Evolutionary conservation across 2,888 invertebrate species (phyloP), one percentile per base, ranked within the genome.

Genomic region (Dryocosmus kuriphilus): DNA sequence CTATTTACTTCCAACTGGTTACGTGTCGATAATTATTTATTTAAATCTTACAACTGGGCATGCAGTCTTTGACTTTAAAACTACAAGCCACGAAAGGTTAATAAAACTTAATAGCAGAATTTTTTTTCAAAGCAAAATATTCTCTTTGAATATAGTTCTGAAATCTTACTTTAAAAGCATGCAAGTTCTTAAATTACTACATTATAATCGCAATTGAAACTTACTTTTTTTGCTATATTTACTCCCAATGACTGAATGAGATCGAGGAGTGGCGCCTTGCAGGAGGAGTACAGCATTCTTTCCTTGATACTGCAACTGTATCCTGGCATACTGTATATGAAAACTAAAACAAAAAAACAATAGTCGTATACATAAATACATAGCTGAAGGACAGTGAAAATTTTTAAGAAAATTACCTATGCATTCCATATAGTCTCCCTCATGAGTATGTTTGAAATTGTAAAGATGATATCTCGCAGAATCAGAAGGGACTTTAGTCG

Each of bases 311-410:
- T 96, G 91, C 98, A 98, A 81, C 94, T 96, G 92, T 98, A 98
- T 6, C 99, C 98, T 5, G 99, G 99, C 97, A 99, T 98, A 11
- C 99, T 98, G 92, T 99, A 99, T 88, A 99, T 97, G 92, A 99
- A 99, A 80, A 99, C 97, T 97, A n/a, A n/a, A n/a, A 93, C 77
- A 94, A 93, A 78, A 77, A 63, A 84, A 63, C 57, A 9, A 27
- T 51, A 6, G 6, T 24, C 22, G 46, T 1, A 24, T 38, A 22
- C 9, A 71, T 51, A 27, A 7, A 57, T 16, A 38, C n/a, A 8
- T 63, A 27, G 7, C 75, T 67, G 35, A 27, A 60, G 57, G 80
- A 38, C 7, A 27, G 32, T 27, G 35, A 41, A 67, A 78, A 32
- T 75, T 79, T n/a, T 63, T 38, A 77, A 61, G 27, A 80, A 46